Evolutionary conservation across 2,888 invertebrate species (phyloP), one percentile per base, ranked within the genome.

Genomic region (Cremastinae sp.): DNA sequence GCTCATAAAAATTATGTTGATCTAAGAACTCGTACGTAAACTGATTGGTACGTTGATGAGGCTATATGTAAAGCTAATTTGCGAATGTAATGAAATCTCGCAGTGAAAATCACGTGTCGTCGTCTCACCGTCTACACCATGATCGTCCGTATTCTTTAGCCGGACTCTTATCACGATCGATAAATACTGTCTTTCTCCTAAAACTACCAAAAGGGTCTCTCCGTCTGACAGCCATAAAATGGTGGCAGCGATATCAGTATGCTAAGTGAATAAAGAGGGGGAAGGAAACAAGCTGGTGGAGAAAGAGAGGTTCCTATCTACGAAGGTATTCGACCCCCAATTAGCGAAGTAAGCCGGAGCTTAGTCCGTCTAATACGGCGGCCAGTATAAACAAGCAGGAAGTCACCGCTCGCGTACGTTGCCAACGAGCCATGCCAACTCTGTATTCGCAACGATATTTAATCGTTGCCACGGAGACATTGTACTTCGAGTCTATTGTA

Each of bases 381-480:
- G 35, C 9, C n/a, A 70, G 37, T 45, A 51, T 28, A 51, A 20
- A 55, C 59, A 62, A 49, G 20, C 65, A 65, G 70, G 53, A 70
- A 70, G 74, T 74, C 61, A 61, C 73, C 49, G 77, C 55, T 49
- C 61, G 49, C 61, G 59, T 66, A 49, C 39, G 39, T 56, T 64
- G 49, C 53, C 28, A 65, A 8, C 18, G 37, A 10, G 51, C 58
- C 56, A 61, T 73, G 56, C 65, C 59, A 43, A 47, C 55, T 59
- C 69, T 55, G 64, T 73, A 66, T 39, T 39, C 20, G 43, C 14
- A 41, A 35, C 56, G 65, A 70, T 66, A 77, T 65, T 61, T 65
- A 61, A 77, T 77, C 77, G 77, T 65, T 56, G 65, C 49, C 49
- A 61, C 61, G 70, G 65, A 56, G 77, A 73, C 77, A 74, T 65